These are phyloP conservation scores for Sebastes hubbsi DNA, from an alignment of 2,797 vertebrate genomes.

Conservation along the genomic window DNA sequence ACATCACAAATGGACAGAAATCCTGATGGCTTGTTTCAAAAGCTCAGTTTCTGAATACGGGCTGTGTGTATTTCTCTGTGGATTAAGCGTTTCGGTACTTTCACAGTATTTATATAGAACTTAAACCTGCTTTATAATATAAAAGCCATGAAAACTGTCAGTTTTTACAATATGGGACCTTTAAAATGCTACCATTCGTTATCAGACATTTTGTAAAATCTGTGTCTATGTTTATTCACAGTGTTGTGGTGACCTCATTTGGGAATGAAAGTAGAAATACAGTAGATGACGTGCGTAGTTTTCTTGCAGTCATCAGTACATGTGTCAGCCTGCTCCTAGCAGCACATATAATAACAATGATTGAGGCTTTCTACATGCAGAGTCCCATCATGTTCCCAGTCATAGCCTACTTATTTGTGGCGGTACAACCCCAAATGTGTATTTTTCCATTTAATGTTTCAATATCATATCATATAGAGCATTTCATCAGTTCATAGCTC, in stretches of 20 bases:
- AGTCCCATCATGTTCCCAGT: background rate
- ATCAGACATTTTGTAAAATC: background rate
- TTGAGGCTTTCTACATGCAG: background rate
- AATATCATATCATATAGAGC: background rate
- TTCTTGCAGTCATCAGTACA: background rate
- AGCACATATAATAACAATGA: background rate
- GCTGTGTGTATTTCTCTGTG: too few species aligned
- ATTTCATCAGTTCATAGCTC: background rate
- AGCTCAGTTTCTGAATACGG: too few species aligned
- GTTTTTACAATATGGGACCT: too few species aligned
- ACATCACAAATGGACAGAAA: background rate
- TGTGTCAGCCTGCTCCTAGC: slow-evolving; percentile 6
- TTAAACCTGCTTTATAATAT: too few species aligned
- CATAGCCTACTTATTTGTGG: background rate
- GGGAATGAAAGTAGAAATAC: background rate
- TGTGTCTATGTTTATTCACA: background rate
- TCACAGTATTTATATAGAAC: too few species aligned
- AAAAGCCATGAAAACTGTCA: too few species aligned
- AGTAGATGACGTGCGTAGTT: background rate
- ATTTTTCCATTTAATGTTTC: background rate
- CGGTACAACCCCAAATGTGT: background rate
- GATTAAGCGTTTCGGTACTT: too few species aligned
- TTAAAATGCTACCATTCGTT: background rate
- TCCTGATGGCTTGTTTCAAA: too few species aligned
- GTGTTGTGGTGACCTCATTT: background rate